Evolutionary conservation across 2,797 vertebrate species (phyloP).

Genomic region (Microchirus variegatus): DNA sequence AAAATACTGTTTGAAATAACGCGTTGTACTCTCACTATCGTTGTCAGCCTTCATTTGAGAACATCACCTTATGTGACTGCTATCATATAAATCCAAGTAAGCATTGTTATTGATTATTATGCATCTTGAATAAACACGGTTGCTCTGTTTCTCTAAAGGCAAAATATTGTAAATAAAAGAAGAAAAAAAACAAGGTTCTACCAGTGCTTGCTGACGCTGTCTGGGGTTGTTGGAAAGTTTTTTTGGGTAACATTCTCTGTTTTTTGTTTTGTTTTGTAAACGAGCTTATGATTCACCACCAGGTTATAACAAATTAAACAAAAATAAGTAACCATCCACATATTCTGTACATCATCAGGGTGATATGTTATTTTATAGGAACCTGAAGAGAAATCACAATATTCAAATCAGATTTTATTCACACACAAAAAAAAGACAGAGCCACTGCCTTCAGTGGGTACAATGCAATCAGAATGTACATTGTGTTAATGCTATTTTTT

Average conservation of each 20-base stretch:
- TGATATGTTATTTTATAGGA: neutral
- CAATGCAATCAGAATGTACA: conserved; percentile 91
- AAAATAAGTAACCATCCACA: conserved; percentile 37
- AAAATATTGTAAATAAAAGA: conserved; percentile 82
- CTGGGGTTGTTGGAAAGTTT: conserved; percentile 34
- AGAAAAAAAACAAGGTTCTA: conserved; percentile 49
- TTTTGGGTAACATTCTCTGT: conserved; percentile 28
- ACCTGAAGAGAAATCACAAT: conserved; percentile 29
- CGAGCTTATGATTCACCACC: conserved; percentile 40
- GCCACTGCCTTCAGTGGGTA: conserved; percentile 70
- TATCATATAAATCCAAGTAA: conserved; percentile 64
- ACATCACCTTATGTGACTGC: conserved; percentile 53
- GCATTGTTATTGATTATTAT: conserved; percentile 74
- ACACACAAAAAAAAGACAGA: conserved; percentile 7
- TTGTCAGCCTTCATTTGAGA: conserved; percentile 65
- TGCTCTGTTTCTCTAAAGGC: conserved; percentile 69
- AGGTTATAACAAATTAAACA: conserved; percentile 22
- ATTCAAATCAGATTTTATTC: conserved; percentile 31
- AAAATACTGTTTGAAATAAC: conserved; percentile 70
- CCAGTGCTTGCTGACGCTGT: conserved; percentile 65
- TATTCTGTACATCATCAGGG: neutral
- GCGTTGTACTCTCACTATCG: conserved; percentile 73
- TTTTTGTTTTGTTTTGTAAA: conserved; percentile 43
- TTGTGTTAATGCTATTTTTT: conserved; percentile 80
- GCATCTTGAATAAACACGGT: conserved; percentile 71